Conservation (phyloP, 2,888 invertebrate genomes). For the Heliconius hortense region DNA sequence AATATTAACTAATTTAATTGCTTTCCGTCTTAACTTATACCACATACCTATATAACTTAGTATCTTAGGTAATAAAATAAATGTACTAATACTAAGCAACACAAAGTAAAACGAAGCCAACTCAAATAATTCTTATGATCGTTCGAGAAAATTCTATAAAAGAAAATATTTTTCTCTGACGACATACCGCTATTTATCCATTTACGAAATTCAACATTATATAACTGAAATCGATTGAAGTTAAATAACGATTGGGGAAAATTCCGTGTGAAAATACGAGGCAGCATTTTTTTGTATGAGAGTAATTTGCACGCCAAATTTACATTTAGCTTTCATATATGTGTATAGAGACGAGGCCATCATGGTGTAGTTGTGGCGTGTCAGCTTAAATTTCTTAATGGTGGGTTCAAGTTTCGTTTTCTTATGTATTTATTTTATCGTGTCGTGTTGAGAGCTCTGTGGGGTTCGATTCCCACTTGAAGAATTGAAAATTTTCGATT, state of each 20-base stretch:
- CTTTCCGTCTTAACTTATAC: not conserved
- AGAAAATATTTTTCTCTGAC: slow-evolving; percentile 4
- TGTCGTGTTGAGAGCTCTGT: no score
- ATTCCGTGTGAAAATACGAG: not conserved
- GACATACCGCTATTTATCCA: slow-evolving; percentile 10
- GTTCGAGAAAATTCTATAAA: slow-evolving; percentile 10
- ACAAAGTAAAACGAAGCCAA: not conserved
- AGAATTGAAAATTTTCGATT: no score
- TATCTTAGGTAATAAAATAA: not conserved
- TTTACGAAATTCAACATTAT: slow-evolving; percentile 20
- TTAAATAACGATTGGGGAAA: slow-evolving; percentile 13
- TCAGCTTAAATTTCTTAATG: not conserved
- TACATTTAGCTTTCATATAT: not conserved
- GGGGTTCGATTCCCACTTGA: no score
- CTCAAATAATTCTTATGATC: not conserved
- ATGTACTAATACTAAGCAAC: not conserved
- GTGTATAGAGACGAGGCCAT: not conserved
- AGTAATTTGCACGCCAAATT: not conserved
- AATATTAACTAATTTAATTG: no score
- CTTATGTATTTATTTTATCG: no score
- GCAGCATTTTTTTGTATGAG: not conserved
- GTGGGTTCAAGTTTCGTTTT: no score
- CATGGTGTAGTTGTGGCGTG: not conserved
- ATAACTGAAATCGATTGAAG: slow-evolving; percentile 19
- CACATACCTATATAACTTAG: not conserved